A percentile compares a stretch with the other conserved stretches of the same genome.
phyloP scores from a whole-genome alignment of 2,888 invertebrate genomes.

The Epicampocera succincta region DNA sequence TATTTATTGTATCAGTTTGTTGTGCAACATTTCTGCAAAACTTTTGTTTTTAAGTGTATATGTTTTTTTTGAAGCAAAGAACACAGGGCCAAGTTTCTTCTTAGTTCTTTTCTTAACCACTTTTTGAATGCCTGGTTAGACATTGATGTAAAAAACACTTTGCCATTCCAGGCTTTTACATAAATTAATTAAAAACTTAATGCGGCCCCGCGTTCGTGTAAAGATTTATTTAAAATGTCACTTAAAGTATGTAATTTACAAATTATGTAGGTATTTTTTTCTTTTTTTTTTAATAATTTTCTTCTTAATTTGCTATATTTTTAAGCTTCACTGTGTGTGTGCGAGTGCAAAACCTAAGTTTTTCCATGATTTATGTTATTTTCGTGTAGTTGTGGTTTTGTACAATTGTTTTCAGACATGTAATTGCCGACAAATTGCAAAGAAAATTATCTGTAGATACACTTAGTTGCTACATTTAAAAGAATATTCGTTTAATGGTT shows the following conservation, averaged over 20 bases:
- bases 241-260: neutral
- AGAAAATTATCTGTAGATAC: conserved; percentile 18
- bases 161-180: neutral
- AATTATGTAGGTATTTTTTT: neutral
- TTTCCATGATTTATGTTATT: conserved; percentile 57
- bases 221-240: neutral
- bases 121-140: conserved; percentile 1
- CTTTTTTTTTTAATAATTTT: conserved; percentile 2
- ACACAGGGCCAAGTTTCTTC: conserved; percentile 51
- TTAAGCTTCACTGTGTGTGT: neutral
- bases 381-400: conserved; percentile 52
- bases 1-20: conserved; percentile 37
- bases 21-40: conserved; percentile 37
- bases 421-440: conserved; percentile 62
- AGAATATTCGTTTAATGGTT: conserved; percentile 22
- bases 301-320: conserved; percentile 11
- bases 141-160: conserved; percentile 22
- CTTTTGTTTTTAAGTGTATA: conserved; percentile 58
- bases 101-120: neutral
- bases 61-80: conserved; percentile 45
- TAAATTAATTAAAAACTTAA: neutral
- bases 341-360: conserved; percentile 3
- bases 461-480: conserved; percentile 43
- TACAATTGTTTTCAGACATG: conserved; percentile 58
- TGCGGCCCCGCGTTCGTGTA: neutral